Conservation (phyloP, 2,797 vertebrate species). For the Danio albolineatus region DNA sequence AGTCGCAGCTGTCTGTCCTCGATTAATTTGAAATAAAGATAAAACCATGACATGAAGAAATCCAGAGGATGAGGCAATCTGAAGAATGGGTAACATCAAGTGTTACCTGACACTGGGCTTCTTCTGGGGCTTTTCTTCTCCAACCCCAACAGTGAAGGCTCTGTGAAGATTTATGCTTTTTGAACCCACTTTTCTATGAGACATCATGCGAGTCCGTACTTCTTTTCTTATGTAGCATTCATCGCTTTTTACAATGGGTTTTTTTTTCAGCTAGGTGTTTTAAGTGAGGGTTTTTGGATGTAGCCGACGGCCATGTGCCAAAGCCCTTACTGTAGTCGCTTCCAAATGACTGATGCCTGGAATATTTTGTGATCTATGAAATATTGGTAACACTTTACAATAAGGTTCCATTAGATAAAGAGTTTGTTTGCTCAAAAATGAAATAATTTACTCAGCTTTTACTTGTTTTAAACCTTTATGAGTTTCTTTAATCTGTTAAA, state of each 20-base stretch:
- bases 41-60: conserved; percentile 45
- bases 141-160: conserved; percentile 13
- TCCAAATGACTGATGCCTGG: conserved; percentile 65
- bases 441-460: no score
- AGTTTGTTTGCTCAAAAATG: no score
- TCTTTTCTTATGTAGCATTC: conserved; percentile 43
- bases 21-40: conserved; percentile 58
- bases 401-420: no score
- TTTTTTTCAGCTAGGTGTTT: conserved; percentile 43
- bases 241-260: conserved; percentile 34
- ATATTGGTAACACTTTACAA: no score
- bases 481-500: no score
- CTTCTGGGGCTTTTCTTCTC: conserved; percentile 49
- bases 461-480: no score
- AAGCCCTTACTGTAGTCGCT: conserved; percentile 60
- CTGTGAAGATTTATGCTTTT: conserved; percentile 47
- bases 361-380: no score
- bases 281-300: conserved; percentile 42
- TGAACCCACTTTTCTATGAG: conserved; percentile 38
- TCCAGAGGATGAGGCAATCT: conserved; percentile 30
- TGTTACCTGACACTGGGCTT: conserved; percentile 50
- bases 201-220: conserved; percentile 42
- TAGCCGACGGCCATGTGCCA: conserved; percentile 59
- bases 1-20: conserved; percentile 62
- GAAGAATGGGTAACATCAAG: conserved; percentile 43